phyloP scores from a whole-genome alignment of 2,888 invertebrate species.

The Callinectes sapidus region DNA sequence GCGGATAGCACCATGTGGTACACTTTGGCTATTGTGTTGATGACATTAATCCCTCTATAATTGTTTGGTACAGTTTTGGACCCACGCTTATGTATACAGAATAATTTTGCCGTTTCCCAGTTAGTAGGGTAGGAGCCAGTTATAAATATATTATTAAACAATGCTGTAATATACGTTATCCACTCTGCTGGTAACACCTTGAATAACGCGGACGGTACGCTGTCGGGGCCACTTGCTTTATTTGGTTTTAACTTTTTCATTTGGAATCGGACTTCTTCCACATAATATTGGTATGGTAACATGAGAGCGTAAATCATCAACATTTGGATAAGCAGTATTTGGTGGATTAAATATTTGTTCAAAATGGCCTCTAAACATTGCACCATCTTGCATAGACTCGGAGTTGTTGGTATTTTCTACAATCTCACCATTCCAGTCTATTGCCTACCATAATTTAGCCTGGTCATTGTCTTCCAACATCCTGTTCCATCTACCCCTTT shows the following conservation, averaged over 20 bases:
- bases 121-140: constrained; percentile 27
- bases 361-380: no score
- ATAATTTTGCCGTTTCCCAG: constrained; percentile 33
- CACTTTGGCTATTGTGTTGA: neutral
- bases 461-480: no score
- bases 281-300: neutral
- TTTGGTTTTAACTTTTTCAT: constrained; percentile 25
- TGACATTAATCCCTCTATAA: constrained; percentile 30
- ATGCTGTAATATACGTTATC: constrained; percentile 43
- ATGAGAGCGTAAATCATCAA: neutral
- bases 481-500: no score
- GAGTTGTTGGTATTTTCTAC: no score
- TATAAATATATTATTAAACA: constrained; percentile 34
- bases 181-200: constrained; percentile 36
- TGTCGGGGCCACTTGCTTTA: constrained; percentile 21
- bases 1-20: constrained; percentile 41
- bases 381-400: no score
- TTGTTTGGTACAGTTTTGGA: constrained; percentile 35
- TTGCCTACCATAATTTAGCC: no score
- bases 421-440: no score
- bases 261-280: constrained; percentile 12
- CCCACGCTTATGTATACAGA: neutral
- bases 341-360: no score
- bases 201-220: constrained; percentile 23
- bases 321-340: no score